Evolutionary conservation across 2,888 invertebrate genomes (phyloP).

Genomic region (Sinhomidia bicolor): DNA sequence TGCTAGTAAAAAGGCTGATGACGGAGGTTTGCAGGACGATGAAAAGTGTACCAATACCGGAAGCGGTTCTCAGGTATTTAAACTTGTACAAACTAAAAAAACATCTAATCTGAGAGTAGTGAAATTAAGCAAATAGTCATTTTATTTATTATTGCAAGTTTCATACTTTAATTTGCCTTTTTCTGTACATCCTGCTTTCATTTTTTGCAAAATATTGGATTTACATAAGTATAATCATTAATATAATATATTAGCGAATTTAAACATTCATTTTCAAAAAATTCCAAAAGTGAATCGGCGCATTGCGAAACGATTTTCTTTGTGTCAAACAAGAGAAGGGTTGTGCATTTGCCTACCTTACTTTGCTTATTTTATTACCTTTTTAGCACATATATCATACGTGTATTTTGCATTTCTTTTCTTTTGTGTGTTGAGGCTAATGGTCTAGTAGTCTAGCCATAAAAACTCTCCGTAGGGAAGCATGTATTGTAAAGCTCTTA

Average conservation of each 20-base stretch:
- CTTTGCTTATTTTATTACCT: not conserved
- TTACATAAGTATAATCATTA: no score
- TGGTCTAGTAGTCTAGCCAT: no score
- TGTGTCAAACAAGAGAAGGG: not conserved
- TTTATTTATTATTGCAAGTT: not conserved
- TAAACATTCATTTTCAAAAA: no score
- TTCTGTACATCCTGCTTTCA: not conserved
- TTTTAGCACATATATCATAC: not conserved
- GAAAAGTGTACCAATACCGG: conserved; percentile 95
- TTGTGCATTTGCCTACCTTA: not conserved
- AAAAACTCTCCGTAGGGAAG: not conserved
- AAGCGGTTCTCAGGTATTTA: conserved; percentile 89
- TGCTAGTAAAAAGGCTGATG: conserved; percentile 66
- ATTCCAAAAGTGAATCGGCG: no score
- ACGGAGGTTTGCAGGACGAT: conserved; percentile 81
- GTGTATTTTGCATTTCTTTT: no score
- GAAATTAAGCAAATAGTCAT: not conserved
- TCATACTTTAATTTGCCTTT: not conserved
- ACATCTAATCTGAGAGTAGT: not conserved
- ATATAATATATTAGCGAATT: not conserved
- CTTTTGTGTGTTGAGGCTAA: not conserved
- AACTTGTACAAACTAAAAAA: not conserved
- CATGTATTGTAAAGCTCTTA: not conserved
- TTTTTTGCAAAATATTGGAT: no score
- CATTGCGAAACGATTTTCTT: not conserved